Percentiles rank a stretch among this genome's conserved stretches.
These are phyloP conservation scores for Eretmocerus hayati DNA, from an alignment of 2,888 invertebrate species.

Conservation along the genomic window DNA sequence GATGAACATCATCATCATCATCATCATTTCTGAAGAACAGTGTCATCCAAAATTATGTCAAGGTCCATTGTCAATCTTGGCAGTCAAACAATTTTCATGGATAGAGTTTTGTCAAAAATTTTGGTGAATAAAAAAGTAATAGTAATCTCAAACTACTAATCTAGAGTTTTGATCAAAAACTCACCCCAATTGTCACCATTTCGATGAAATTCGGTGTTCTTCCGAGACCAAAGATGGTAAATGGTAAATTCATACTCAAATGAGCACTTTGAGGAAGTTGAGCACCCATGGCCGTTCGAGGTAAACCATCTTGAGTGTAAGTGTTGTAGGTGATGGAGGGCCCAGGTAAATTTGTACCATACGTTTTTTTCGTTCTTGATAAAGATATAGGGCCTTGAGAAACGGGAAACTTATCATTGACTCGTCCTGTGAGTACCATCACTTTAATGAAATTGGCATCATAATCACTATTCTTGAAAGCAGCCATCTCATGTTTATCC, in stretches of 20 bases:
- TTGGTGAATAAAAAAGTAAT: too few species aligned
- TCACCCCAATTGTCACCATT: slow-evolving; percentile 71
- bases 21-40: too few species aligned
- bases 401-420: slow-evolving; percentile 63
- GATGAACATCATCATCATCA: too few species aligned
- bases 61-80: too few species aligned
- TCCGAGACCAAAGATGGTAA: slow-evolving; percentile 94
- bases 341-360: slow-evolving; percentile 87
- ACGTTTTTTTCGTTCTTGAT: slow-evolving; percentile 69
- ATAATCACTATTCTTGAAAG: slow-evolving; percentile 83
- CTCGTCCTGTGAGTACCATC: slow-evolving; percentile 80
- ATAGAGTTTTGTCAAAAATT: too few species aligned
- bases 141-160: too few species aligned
- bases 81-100: too few species aligned
- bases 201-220: slow-evolving; percentile 97
- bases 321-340: slow-evolving; percentile 81
- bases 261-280: slow-evolving; percentile 90
- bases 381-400: slow-evolving; percentile 66
- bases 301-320: slow-evolving; percentile 78
- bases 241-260: slow-evolving; percentile 88
- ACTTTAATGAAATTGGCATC: slow-evolving; percentile 96
- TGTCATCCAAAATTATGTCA: too few species aligned
- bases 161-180: too few species aligned
- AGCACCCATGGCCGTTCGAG: slow-evolving; percentile 72
- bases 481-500: slow-evolving; percentile 56